A percentile compares a stretch with the other conserved stretches of the same genome.
phyloP scores from a whole-genome alignment of 2,113 vertebrate species.

The Prunella himalayana region DNA sequence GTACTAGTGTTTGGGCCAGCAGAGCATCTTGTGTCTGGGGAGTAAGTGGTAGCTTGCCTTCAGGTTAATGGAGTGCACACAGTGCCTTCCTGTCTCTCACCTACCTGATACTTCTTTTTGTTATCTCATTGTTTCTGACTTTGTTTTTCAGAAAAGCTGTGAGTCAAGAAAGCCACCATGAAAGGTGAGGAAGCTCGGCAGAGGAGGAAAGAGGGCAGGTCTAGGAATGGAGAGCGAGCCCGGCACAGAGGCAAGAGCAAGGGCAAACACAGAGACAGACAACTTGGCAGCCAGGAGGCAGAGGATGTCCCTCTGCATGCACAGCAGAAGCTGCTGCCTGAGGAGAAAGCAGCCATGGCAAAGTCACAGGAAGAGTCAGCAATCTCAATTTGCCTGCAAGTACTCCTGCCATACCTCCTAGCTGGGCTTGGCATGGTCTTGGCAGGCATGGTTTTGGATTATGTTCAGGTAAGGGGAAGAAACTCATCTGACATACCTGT shows the following conservation, averaged over 20 bases:
- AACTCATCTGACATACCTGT: not conserved
- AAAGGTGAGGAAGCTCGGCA: constrained; percentile 80
- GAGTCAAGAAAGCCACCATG: constrained; percentile 67
- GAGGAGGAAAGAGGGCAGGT: constrained; percentile 79
- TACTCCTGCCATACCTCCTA: constrained; percentile 78
- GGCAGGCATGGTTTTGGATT: constrained; percentile 85
- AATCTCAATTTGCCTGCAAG: constrained; percentile 76
- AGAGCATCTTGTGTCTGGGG: not conserved
- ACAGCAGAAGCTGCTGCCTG: constrained; percentile 66
- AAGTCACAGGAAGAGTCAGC: constrained; percentile 77
- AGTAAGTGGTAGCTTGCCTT: not conserved
- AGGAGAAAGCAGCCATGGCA: constrained; percentile 59
- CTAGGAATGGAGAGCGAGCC: constrained; percentile 69
- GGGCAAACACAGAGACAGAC: constrained; percentile 61
- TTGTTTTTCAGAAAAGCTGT: constrained; percentile 17
- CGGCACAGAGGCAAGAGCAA: constrained; percentile 69
- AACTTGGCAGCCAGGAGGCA: constrained; percentile 45
- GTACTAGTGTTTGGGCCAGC: not conserved
- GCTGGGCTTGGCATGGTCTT: constrained; percentile 86
- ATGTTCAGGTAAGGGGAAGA: constrained; percentile 81
- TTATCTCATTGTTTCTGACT: not conserved
- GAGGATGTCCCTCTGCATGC: constrained; percentile 49
- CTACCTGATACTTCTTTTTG: not conserved
- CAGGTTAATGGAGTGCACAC: not conserved
- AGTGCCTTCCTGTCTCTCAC: not conserved